phyloP scores from a whole-genome alignment of 2,113 vertebrate genomes.

The Serinus canaria region DNA sequence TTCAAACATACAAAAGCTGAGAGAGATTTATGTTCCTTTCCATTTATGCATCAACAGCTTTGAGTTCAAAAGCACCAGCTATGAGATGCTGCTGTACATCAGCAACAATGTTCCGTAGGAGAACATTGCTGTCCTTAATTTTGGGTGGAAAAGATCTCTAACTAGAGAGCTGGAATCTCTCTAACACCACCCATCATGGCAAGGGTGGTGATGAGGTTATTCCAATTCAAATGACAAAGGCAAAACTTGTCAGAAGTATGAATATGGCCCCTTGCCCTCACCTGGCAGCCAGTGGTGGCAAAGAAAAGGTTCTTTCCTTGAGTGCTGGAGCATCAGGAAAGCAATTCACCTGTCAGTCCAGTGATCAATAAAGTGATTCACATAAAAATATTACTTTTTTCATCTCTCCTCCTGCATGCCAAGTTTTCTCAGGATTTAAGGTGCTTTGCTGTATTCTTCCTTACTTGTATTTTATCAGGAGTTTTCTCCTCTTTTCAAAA shows the following conservation, averaged over 20 bases:
- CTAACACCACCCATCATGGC: not conserved
- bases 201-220: not conserved
- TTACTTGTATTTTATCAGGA: not conserved
- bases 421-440: not conserved
- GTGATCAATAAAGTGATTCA: not conserved
- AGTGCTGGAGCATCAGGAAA: not conserved
- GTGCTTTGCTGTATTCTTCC: not conserved
- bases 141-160: not conserved
- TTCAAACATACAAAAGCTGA: not conserved
- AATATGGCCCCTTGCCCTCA: not conserved
- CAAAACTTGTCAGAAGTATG: not conserved
- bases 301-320: not conserved
- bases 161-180: not conserved
- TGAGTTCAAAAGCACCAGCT: not conserved
- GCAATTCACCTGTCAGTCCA: not conserved
- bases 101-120: not conserved
- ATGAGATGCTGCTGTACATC: not conserved
- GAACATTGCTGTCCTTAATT: not conserved
- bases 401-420: not conserved
- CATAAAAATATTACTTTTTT: not conserved
- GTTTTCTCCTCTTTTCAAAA: not conserved
- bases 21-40: not conserved
- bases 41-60: not conserved
- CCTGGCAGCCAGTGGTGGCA: not conserved
- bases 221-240: not conserved